Base-by-base conservation (phyloP, 2,113 vertebrate genomes). In the Heterotis niloticus region DNA sequence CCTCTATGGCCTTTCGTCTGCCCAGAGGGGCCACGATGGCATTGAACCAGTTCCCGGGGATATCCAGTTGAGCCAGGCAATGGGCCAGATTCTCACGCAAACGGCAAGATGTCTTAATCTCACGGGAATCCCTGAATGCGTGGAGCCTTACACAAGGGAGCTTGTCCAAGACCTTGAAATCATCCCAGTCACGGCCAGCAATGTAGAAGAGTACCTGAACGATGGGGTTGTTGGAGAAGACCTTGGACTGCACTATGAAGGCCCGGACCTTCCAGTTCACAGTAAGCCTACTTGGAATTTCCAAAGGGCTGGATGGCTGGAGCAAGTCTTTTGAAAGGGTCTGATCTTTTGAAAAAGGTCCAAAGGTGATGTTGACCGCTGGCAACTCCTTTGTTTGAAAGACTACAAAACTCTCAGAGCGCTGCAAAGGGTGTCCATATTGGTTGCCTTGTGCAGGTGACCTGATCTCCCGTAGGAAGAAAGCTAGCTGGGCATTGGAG, bases 181-280 rank as follows among this genome's bases (percentile, higher is more conserved):
- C 96, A 0, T 98, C 97, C 98, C 98, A 99, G 67, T 99, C 98
- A 0, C 98, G 91, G 12, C 98, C 96, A 0, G 98, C 96, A 7
- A 99, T 93, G 59, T 99, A 99, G 90, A 99, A 99, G 64, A 99
- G 92, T 80, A 97, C 98, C 89, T 99, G 98, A 65, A 96, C 95
- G 17, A 92, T 85, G 0, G 98, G 96, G 88, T 93, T 95, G 86
- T 83, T 96, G 87, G 96, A 92, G 71, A 94, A 92, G 81, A 99
- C 95, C 51, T 93, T 92, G 0, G 95, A 86, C 57, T 95, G 95
- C 14, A 99, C 93, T 29, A 99, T 98, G 88, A 97, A 98, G 64
- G 98, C 96, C n/a, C 98, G 93, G 26, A 98, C 95, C 86, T 98
- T 99, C 98, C 98, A 98, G 92, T 95, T 98, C 87, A 98, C 96